These are phyloP conservation scores for Sebastes dallii DNA, from an alignment of 2,797 vertebrate species.

Conservation along the genomic window DNA sequence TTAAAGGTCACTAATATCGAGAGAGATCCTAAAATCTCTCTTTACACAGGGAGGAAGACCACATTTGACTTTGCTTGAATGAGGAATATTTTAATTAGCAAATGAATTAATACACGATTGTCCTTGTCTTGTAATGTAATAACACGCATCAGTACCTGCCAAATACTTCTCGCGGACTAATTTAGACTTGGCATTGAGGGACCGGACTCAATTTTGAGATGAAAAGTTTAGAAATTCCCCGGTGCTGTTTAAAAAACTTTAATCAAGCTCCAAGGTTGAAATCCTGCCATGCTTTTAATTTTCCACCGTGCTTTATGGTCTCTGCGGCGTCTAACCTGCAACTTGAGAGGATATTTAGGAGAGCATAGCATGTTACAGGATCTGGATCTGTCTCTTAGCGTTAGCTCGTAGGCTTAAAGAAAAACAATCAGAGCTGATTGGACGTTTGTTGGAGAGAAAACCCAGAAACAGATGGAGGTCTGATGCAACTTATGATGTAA, in stretches of 20 bases:
- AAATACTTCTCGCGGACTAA: conserved; percentile 50
- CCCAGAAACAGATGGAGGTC: conserved; percentile 13
- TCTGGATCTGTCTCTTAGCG: conserved; percentile 16
- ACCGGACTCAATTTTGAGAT: conserved; percentile 32
- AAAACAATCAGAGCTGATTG: conserved; percentile 40
- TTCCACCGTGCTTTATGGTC: not conserved
- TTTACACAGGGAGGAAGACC: not conserved
- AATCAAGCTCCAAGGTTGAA: conserved; percentile 41
- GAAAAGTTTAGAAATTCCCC: conserved; percentile 48
- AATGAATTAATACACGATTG: conserved; percentile 45
- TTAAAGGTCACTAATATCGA: not conserved
- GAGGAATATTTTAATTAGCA: conserved; percentile 40
- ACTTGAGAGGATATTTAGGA: conserved; percentile 38
- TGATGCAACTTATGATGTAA: not conserved
- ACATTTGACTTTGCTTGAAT: not conserved
- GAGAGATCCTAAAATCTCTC: not conserved
- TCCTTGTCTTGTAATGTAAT: conserved; percentile 63
- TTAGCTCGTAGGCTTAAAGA: not conserved
- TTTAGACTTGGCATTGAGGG: conserved; percentile 43
- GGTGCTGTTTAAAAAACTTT: conserved; percentile 42
- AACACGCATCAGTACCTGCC: conserved; percentile 64
- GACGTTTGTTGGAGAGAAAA: conserved; percentile 13
- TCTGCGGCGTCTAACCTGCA: not conserved
- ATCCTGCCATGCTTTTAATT: conserved; percentile 15
- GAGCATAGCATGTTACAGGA: not conserved